phyloP scores from a whole-genome alignment of 2,797 vertebrate species.

The Chelon labrosus region DNA sequence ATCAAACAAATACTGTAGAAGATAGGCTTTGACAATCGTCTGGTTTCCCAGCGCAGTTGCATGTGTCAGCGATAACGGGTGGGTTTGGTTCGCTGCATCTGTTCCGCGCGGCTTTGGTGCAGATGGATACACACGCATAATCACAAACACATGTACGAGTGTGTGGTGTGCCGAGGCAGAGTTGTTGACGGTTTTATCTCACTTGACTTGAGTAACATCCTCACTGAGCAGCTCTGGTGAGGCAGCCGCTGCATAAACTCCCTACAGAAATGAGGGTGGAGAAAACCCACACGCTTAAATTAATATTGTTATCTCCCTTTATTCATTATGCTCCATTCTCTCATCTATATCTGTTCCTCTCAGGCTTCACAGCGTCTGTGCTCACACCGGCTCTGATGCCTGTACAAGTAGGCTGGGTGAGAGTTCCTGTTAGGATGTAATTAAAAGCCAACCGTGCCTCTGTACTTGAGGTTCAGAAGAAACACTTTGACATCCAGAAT shows the following conservation, averaged over 20 bases:
- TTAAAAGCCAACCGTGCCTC: constrained; percentile 29
- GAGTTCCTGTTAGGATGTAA: constrained; percentile 31
- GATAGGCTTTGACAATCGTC: not conserved
- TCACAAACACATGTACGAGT: not conserved
- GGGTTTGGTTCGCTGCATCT: constrained; percentile 38
- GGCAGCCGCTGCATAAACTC: not conserved
- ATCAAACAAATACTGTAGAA: not conserved
- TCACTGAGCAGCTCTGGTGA: constrained; percentile 24
- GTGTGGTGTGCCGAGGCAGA: constrained; percentile 5
- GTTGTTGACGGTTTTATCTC: constrained; percentile 24
- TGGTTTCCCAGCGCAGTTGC: not conserved
- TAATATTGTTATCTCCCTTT: not conserved
- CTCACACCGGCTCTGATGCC: constrained; percentile 3
- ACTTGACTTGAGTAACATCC: constrained; percentile 30
- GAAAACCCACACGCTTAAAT: constrained; percentile 9
- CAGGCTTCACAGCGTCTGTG: not conserved
- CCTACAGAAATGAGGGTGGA: constrained; percentile 2
- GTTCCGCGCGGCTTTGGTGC: constrained; percentile 28
- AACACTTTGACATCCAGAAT: constrained; percentile 6
- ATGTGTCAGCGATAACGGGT: constrained; percentile 16
- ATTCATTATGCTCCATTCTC: constrained; percentile 11
- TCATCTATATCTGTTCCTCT: not conserved
- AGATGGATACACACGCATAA: constrained; percentile 22
- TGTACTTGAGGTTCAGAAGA: constrained; percentile 13
- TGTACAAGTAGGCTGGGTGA: constrained; percentile 15